These are phyloP conservation scores for Nymphicus hollandicus DNA, from an alignment of 2,113 vertebrate species.

Conservation along the genomic window DNA sequence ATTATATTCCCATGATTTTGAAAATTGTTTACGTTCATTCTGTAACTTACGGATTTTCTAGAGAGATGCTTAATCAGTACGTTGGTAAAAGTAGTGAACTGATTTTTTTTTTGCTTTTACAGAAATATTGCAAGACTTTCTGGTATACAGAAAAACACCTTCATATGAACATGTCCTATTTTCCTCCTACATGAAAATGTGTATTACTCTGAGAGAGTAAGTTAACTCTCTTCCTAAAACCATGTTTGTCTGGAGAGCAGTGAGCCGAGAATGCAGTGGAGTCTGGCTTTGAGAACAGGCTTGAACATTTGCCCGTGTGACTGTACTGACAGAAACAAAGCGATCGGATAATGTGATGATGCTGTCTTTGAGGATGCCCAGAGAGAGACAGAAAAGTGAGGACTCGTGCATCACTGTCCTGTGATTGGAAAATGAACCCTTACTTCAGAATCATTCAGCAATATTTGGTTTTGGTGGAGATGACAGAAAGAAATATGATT, in stretches of 20 bases:
- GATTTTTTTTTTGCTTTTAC: not conserved
- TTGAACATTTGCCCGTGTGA: not conserved
- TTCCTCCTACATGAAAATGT: not conserved
- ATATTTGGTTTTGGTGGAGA: not conserved
- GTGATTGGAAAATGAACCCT: not conserved
- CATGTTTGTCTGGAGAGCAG: not conserved
- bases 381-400: not conserved
- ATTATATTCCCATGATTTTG: not conserved
- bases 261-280: fast-evolving
- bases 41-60: not conserved
- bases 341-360: not conserved
- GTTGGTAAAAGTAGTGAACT: not conserved
- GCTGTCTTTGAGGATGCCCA: not conserved
- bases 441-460: not conserved
- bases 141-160: not conserved
- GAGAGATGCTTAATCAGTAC: not conserved
- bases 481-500: not conserved
- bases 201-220: not conserved
- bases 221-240: not conserved
- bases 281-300: not conserved
- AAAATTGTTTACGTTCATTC: not conserved
- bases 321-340: not conserved
- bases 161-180: not conserved
- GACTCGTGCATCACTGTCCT: not conserved
- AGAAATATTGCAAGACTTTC: not conserved